Evolutionary conservation across 1,140 invertebrate species (phyloP), one percentile per base, ranked within the genome.

Genomic region (Ridgeia piscesae): DNA sequence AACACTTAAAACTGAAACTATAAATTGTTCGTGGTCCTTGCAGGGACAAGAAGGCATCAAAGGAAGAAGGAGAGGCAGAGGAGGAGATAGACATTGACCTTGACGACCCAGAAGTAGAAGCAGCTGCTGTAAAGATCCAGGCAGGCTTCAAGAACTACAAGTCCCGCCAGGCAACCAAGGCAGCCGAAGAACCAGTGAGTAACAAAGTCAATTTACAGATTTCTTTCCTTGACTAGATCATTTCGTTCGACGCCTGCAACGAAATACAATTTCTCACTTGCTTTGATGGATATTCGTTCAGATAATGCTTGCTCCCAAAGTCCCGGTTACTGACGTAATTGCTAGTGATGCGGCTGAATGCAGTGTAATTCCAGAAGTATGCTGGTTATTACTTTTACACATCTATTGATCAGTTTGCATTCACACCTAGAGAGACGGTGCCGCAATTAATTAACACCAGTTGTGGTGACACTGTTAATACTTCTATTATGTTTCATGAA

Each of bases 91-190:
- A 94, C 77, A 93, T 94, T 92, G 93, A 95, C 90, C 93, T 94
- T 11, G 93, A 92, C 88, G 94, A 95, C 42, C 94, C 94, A 1
- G 94, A 93, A 34, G 94, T 94, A 77, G 94, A 94, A 35, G 93
- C 94, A n/a, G 95, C 95, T 1, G 95, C 95, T 14, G 90, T 93
- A 21, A 94, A 93, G 94, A 95, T 95, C 92, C 95, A 95, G 92
- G 94, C 95, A 6, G 94, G 93, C 1, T 95, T 95, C 92, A 93
- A 94, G 91, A 94, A 94, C n/a, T 93, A 93, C 89, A 94, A 94
- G 91, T 92, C 93, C 27, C 89, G 94, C 33, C 94, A 94, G 93
- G 93, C 94, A 33, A 34, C 94, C 34, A 92, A 92, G 35, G 34
- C 21, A 35, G 88, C 34, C 17, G 89, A 35, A 90, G 58, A 8